Conservation (phyloP, 2,888 invertebrate genomes). For the Agrypnus murinus region DNA sequence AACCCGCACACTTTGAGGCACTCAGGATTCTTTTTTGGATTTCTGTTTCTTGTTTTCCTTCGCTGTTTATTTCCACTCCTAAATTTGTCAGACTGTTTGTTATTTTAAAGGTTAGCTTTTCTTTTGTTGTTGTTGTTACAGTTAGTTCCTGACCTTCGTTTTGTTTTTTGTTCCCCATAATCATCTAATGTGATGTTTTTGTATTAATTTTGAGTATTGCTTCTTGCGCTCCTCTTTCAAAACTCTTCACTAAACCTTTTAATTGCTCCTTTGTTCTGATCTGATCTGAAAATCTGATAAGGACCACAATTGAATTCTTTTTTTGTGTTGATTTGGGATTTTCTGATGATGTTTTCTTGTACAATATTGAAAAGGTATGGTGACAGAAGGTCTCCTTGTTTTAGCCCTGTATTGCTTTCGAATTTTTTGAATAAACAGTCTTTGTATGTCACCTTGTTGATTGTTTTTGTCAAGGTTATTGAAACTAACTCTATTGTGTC, state of each 20-base stretch:
- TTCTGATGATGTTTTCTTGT: not conserved
- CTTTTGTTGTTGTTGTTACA: no score
- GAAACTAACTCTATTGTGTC: no score
- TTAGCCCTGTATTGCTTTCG: not conserved
- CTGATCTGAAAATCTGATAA: not conserved
- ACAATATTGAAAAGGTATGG: not conserved
- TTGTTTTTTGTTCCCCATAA: constrained; percentile 5
- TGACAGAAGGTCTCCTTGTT: constrained; percentile 2
- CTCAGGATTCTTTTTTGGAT: constrained; percentile 6
- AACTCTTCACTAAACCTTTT: constrained; percentile 13
- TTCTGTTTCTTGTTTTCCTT: constrained; percentile 8
- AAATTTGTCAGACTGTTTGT: constrained; percentile 3
- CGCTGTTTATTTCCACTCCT: no score
- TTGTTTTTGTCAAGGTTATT: no score
- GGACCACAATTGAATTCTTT: not conserved
- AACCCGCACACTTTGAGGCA: no score
- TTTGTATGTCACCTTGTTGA: no score
- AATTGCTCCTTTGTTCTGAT: no score
- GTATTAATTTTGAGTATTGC: constrained; percentile 3
- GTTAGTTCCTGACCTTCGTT: not conserved
- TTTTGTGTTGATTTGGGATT: not conserved
- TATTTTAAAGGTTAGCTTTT: not conserved
- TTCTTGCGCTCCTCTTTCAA: no score
- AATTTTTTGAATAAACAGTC: no score
- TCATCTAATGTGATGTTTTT: constrained; percentile 3